Evolutionary conservation across 1,140 invertebrate genomes (phyloP).

Genomic region (Plodia interpunctella): DNA sequence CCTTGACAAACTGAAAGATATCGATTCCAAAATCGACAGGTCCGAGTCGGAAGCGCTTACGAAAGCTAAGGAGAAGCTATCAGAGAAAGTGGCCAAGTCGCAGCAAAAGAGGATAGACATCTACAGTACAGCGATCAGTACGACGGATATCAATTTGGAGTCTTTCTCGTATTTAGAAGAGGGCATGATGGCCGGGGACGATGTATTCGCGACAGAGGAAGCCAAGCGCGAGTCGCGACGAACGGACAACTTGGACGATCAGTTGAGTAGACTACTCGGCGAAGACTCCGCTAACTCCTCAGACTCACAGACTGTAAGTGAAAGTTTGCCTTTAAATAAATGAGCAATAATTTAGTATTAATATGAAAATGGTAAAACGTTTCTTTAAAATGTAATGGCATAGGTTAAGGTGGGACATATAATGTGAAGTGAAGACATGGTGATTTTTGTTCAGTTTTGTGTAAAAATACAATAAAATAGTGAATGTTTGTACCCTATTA

Average conservation of each 20-base stretch:
- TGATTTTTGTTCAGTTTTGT: background rate
- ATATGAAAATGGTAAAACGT: slow-evolving; percentile 27
- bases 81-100: slow-evolving; percentile 62
- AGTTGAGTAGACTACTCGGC: slow-evolving; percentile 50
- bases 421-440: slow-evolving; percentile 36
- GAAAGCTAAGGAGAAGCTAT: slow-evolving; percentile 63
- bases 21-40: slow-evolving; percentile 43
- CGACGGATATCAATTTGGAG: slow-evolving; percentile 73
- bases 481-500: slow-evolving; percentile 17
- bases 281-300: slow-evolving; percentile 55
- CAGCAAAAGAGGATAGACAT: slow-evolving; percentile 70
- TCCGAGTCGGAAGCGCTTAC: slow-evolving; percentile 61
- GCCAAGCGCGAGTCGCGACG: slow-evolving; percentile 38
- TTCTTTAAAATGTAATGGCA: slow-evolving; percentile 44
- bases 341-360: slow-evolving; percentile 54
- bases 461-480: slow-evolving; percentile 20
- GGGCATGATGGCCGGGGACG: slow-evolving; percentile 67
- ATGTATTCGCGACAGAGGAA: slow-evolving; percentile 48
- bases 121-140: slow-evolving; percentile 70
- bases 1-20: slow-evolving; percentile 36
- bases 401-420: slow-evolving; percentile 37
- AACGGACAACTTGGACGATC: slow-evolving; percentile 38
- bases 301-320: slow-evolving; percentile 61
- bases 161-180: slow-evolving; percentile 74
- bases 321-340: slow-evolving; percentile 58